Evolutionary conservation across 53 echinoderm and acorn worm species (phyloP).

Genomic region (Glandiceps talaboti): DNA sequence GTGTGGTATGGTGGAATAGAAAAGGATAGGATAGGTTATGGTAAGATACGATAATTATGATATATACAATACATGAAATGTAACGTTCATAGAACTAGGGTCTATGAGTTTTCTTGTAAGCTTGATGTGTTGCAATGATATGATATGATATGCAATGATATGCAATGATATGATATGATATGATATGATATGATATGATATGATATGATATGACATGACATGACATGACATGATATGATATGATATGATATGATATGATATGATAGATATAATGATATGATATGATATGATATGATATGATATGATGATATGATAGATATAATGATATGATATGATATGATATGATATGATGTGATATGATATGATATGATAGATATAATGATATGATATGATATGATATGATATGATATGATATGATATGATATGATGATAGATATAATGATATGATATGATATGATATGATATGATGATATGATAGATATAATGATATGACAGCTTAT

Average conservation of each 20-base stretch:
- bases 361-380: background rate
- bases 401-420: background rate
- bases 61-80: too few species aligned
- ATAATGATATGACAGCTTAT: background rate
- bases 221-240: background rate
- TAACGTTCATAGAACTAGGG: too few species aligned
- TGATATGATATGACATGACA: background rate
- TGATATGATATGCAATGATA: too few species aligned
- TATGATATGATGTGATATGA: background rate
- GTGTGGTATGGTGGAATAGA: too few species aligned
- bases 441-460: background rate
- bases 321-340: background rate
- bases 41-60: too few species aligned
- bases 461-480: background rate
- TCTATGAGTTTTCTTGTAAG: too few species aligned
- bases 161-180: background rate
- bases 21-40: too few species aligned
- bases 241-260: background rate
- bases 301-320: background rate
- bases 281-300: background rate
- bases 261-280: background rate
- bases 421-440: background rate
- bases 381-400: background rate
- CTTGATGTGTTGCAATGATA: background rate
- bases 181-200: background rate